phyloP scores from a whole-genome alignment of 2,797 vertebrate genomes.

The Yasuhikotakia modesta region DNA sequence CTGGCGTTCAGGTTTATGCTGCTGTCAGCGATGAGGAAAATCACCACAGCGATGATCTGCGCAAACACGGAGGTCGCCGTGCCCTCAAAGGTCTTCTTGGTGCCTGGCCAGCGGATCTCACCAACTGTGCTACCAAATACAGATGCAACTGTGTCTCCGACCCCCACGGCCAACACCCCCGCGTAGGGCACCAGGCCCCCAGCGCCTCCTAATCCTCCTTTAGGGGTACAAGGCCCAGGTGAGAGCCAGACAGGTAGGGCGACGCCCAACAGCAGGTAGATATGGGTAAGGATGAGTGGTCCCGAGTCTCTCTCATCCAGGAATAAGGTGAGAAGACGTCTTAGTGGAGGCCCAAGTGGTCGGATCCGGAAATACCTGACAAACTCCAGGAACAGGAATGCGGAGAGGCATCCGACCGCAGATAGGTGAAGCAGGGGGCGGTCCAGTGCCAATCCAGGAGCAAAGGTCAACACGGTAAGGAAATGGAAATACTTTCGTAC shows the following conservation, averaged over 20 bases:
- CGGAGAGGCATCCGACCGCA: slow-evolving; percentile 84
- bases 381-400: slow-evolving; percentile 89
- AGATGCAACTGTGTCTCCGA: slow-evolving; percentile 92
- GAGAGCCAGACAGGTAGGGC: slow-evolving; percentile 93
- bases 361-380: slow-evolving; percentile 91
- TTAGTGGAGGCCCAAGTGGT: slow-evolving; percentile 87
- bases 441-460: slow-evolving; percentile 91
- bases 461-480: slow-evolving; percentile 90
- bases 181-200: slow-evolving; percentile 90
- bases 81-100: slow-evolving; percentile 95
- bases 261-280: slow-evolving; percentile 94
- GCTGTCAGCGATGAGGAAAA: slow-evolving; percentile 92
- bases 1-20: slow-evolving; percentile 89
- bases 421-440: slow-evolving; percentile 87
- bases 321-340: slow-evolving; percentile 88
- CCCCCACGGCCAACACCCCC: slow-evolving; percentile 90
- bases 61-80: slow-evolving; percentile 93
- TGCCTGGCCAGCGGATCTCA: slow-evolving; percentile 95
- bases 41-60: slow-evolving; percentile 91
- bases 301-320: slow-evolving; percentile 95
- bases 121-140: slow-evolving; percentile 91
- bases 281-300: slow-evolving; percentile 92
- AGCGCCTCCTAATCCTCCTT: slow-evolving; percentile 79
- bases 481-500: slow-evolving; percentile 95
- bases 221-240: slow-evolving; percentile 86